Conservation (phyloP, 1,140 invertebrate species). For the Bradynema listronoti region DNA sequence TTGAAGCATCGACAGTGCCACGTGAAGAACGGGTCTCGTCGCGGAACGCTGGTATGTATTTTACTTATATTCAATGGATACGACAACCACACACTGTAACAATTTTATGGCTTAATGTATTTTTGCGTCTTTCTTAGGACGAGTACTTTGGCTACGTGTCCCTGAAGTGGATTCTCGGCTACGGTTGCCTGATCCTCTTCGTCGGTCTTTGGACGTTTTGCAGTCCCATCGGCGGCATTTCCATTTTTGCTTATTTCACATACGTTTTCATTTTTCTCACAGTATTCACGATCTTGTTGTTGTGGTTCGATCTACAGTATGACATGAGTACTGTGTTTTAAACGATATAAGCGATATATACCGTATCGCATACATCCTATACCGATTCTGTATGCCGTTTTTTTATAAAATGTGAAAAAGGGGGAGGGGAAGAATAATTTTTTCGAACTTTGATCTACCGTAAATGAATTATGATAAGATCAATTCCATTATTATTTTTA, state of each 20-base stretch:
- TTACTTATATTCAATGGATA: no score
- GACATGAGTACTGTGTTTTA: slow-evolving; percentile 49
- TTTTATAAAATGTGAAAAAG: no score
- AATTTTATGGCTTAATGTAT: not conserved
- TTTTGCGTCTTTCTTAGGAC: slow-evolving; percentile 36
- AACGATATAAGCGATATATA: no score
- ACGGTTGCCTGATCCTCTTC: slow-evolving; percentile 29
- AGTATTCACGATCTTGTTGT: slow-evolving; percentile 42
- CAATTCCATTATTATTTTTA: no score
- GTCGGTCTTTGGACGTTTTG: slow-evolving; percentile 39
- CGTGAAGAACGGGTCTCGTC: slow-evolving; percentile 42
- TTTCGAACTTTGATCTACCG: no score
- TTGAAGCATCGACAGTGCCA: slow-evolving; percentile 48
- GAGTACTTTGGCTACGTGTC: slow-evolving; percentile 51
- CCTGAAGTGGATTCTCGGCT: slow-evolving; percentile 44
- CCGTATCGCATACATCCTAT: no score
- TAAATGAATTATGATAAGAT: no score
- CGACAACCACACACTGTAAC: no score
- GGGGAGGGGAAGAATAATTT: no score
- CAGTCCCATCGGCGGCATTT: slow-evolving; percentile 28
- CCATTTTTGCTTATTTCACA: slow-evolving; percentile 34
- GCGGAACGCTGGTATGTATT: slow-evolving; percentile 41
- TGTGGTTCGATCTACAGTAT: slow-evolving; percentile 54
- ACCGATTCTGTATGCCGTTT: no score
- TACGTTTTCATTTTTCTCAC: slow-evolving; percentile 43